Conservation (phyloP, 2,113 vertebrate species). For the Malurus alboscapulatus region DNA sequence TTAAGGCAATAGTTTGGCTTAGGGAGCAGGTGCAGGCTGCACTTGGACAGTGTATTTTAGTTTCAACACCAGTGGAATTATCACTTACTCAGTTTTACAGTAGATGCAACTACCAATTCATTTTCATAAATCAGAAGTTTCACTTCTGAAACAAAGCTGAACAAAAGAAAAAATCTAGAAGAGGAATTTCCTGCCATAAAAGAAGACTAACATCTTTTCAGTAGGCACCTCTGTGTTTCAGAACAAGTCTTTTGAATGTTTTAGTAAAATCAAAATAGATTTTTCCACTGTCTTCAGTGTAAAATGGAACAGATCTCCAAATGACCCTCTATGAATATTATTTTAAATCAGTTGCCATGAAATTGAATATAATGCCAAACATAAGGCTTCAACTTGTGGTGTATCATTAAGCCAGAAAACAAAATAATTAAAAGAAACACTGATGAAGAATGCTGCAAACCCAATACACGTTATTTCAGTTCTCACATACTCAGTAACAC, state of each 20-base stretch:
- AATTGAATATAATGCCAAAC: neutral
- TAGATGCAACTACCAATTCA: neutral
- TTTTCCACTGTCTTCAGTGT: neutral
- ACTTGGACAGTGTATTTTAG: neutral
- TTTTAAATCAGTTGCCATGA: neutral
- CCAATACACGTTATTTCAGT: neutral
- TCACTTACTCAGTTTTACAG: neutral
- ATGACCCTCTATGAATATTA: neutral
- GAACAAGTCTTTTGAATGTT: neutral
- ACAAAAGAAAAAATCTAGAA: neutral
- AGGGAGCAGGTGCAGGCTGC: neutral
- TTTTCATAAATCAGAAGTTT: neutral
- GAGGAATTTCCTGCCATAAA: neutral
- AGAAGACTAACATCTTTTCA: neutral
- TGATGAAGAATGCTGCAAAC: neutral
- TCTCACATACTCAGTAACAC: neutral
- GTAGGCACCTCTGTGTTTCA: neutral
- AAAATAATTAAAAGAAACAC: neutral
- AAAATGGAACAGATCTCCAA: neutral
- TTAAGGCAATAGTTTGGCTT: neutral
- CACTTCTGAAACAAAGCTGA: neutral
- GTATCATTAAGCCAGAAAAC: neutral
- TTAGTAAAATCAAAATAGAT: neutral
- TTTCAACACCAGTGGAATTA: neutral
- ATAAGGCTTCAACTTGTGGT: neutral